Percentiles rank a stretch among this genome's conserved stretches.
Conservation (phyloP, 2,113 vertebrate genomes). For the Perognathus longimembris region DNA sequence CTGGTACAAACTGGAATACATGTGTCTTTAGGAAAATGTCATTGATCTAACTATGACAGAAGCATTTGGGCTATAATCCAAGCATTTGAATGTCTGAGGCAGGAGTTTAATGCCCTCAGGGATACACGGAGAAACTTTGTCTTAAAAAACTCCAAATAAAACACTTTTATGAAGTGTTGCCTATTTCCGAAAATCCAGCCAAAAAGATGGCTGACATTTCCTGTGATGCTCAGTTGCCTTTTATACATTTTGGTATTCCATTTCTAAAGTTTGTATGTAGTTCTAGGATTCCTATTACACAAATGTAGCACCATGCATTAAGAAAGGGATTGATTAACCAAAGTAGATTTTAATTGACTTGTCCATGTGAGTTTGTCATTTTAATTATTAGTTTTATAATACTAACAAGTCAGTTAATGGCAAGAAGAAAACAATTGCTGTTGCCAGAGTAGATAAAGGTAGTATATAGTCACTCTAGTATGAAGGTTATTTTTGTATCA, state of each 20-base stretch:
- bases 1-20: not conserved
- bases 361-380: conserved; percentile 74
- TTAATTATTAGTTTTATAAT: conserved; percentile 75
- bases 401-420: conserved; percentile 60
- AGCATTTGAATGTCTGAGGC: not conserved
- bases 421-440: conserved; percentile 64
- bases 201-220: conserved; percentile 22
- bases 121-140: not conserved
- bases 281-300: not conserved
- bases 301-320: conserved; percentile 24
- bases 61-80: not conserved
- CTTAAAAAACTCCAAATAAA: not conserved
- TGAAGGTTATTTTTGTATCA: conserved; percentile 77
- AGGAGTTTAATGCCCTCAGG: not conserved
- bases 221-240: not conserved
- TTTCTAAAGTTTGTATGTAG: conserved; percentile 28
- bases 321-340: conserved; percentile 75
- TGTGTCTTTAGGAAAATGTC: conserved; percentile 29
- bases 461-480: conserved; percentile 44
- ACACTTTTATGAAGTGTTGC: not conserved
- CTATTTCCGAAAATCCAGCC: not conserved
- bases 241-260: conserved; percentile 35
- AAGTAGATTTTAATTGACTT: conserved; percentile 72
- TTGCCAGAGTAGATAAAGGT: conserved; percentile 67
- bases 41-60: conserved; percentile 38